A percentile compares a stretch with the other conserved stretches of the same genome.
These are phyloP conservation scores for Notechis scutatus DNA, from an alignment of 2,113 vertebrate species.

Conservation along the genomic window DNA sequence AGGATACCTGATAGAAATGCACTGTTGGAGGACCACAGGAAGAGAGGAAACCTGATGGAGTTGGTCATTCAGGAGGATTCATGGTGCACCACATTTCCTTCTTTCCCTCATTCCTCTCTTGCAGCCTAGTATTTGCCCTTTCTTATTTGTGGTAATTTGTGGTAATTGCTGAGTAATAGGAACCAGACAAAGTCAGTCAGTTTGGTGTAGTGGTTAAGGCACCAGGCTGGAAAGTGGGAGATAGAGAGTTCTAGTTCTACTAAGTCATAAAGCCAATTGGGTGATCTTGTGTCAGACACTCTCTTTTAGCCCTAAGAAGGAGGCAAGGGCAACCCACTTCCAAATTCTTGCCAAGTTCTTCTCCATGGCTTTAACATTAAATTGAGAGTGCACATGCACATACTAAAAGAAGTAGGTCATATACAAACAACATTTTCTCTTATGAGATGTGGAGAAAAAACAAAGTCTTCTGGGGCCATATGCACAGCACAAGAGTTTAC, in stretches of 20 bases:
- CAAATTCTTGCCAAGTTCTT: neutral
- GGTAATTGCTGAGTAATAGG: neutral
- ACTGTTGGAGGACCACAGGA: neutral
- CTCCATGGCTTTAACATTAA: neutral
- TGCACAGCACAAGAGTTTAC: neutral
- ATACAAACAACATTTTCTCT: neutral
- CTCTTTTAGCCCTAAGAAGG: neutral
- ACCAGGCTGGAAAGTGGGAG: neutral
- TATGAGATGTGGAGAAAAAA: neutral
- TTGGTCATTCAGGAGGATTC: neutral
- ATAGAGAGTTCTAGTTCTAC: neutral
- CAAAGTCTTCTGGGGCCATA: neutral
- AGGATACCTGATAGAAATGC: neutral
- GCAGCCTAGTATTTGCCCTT: neutral
- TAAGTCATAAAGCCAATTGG: neutral
- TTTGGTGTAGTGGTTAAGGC: neutral
- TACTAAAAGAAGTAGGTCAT: neutral
- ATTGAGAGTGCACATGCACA: neutral
- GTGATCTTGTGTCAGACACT: neutral
- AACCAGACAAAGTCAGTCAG: neutral
- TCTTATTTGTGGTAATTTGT: neutral
- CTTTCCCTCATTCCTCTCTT: neutral
- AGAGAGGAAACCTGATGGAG: neutral
- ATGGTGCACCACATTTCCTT: neutral
- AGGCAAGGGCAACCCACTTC: neutral